Evolutionary conservation across 2,113 vertebrate species (phyloP).

Genomic region (Dromiciops gliroides): DNA sequence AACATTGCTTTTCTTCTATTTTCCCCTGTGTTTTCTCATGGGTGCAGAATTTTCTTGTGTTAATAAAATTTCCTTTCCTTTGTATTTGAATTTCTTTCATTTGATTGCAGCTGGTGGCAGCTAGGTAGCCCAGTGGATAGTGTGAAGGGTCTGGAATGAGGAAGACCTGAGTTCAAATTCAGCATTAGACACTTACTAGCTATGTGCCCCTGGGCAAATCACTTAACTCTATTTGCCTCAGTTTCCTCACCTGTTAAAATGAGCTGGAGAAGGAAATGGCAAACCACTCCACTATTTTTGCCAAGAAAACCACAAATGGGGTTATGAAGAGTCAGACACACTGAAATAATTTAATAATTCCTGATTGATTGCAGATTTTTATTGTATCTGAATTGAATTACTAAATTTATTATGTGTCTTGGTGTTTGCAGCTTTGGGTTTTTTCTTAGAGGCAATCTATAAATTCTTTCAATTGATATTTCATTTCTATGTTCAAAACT

Average conservation of each 20-base stretch:
- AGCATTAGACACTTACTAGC: not conserved
- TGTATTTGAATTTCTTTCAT: not conserved
- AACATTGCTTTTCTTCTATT: not conserved
- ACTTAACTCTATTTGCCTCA: not conserved
- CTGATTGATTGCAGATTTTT: not conserved
- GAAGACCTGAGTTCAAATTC: not conserved
- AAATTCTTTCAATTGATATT: not conserved
- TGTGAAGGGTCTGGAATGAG: not conserved
- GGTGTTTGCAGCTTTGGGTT: not conserved
- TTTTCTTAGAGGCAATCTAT: not conserved
- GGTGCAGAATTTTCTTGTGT: not conserved
- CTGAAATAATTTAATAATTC: not conserved
- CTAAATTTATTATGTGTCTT: not conserved
- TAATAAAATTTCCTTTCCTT: not conserved
- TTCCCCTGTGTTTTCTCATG: not conserved
- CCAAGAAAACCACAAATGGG: not conserved
- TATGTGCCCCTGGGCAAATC: not conserved
- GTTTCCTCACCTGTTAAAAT: not conserved
- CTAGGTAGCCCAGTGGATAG: not conserved
- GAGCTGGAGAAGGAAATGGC: not conserved
- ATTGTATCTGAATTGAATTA: not conserved
- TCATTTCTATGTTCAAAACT: not conserved
- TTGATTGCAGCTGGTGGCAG: not conserved
- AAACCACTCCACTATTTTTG: not conserved
- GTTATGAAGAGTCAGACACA: not conserved